Base-by-base conservation (phyloP, 2,888 invertebrate genomes). In the Drosophila differens region DNA sequence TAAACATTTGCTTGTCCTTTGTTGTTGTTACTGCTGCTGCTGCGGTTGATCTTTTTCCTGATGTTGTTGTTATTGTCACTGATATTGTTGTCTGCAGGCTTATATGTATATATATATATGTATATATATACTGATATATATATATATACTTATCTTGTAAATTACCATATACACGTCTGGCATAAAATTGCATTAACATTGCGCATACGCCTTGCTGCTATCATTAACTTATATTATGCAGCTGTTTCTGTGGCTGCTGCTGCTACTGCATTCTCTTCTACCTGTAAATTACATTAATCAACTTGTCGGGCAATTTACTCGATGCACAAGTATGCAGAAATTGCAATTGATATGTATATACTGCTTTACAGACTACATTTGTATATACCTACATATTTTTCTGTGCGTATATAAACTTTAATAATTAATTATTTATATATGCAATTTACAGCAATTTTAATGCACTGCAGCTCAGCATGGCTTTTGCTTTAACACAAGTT, bases 281-380 rank as follows among this genome's bases (percentile, higher is more conserved):
- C 75, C 84, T 82, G 73, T 73, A 70, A 81, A 88, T 78, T 75
- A 84, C 89, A 86, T 85, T 85, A 85, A 85, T 88, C 89, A 85
- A 85, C 89, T 80, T 68, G 73, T 70, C 74, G 57, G 66, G 77
- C 80, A 88, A 88, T 85, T 85, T 82, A 83, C 83, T 74, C 47
- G 51, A 51, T 37, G 52, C 32, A 25, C 28, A 66, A 53, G 25
- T 33, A 60, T 58, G 44, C 35, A 28, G 39, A 64, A 66, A 57
- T 71, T 63, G 59, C 65, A 51, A 55, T 63, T 66, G 54, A 77
- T 74, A 74, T 63, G 52, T 57, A 54, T 32, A 44, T 33, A 59
- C 10, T 14, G 58, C 44, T 47, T 25, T 41, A 30, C 44, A 25
- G 30, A 19, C 14, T 35, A 25, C 44, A n/a, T 51, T 30, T 33